Evolutionary conservation across 2,888 invertebrate genomes (phyloP), one percentile per base, ranked within the genome.

Genomic region (Tiphia femorata): DNA sequence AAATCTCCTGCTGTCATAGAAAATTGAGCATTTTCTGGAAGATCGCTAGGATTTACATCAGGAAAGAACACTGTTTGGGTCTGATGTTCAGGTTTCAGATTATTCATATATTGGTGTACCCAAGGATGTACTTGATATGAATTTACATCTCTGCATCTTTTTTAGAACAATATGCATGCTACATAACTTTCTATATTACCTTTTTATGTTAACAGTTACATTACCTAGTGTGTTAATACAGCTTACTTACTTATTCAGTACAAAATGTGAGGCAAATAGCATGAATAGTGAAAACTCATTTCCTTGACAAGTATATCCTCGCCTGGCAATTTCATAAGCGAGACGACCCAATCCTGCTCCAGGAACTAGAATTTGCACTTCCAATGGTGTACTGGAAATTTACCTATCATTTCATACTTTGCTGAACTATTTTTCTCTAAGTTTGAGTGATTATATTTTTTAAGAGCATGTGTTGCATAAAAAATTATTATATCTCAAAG

Each of bases 1-100:
- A 98, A 99, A 82, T 98, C 98, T 0, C 98, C 99, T 10, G 98
- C 98, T 0, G 94, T 93, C 93, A 99, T 98, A 2, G 95, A 95
- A 84, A 98, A 96, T 78, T 90, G 87, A 38, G 87, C 86, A 42
- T 88, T 86, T 2, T 88, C 87, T 0, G 89, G 87, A 3, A 90
- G 84, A 54, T 88, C 88, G 40, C 88, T 87, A 0, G 96, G 96
- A 72, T 92, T 90, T 2, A 94, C 90, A 81, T 98, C 98, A 0
- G 98, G 98, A 84, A 98, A 96, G 21, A 85, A 86, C 8, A 94
- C 90, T 0, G 89, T 87, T 30, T 89, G 86, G 30, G 92, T 87
- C 84, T 97, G 97, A 83, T 97, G 93, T 48, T 90, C 90, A 29
- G 92, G 90, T 2, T 88, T 87, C 68, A 94, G 84, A 84, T 95